A percentile compares a stretch with the other conserved stretches of the same genome.
Evolutionary conservation across 2,888 invertebrate species (phyloP).

Genomic region (Anthophora plumipes): DNA sequence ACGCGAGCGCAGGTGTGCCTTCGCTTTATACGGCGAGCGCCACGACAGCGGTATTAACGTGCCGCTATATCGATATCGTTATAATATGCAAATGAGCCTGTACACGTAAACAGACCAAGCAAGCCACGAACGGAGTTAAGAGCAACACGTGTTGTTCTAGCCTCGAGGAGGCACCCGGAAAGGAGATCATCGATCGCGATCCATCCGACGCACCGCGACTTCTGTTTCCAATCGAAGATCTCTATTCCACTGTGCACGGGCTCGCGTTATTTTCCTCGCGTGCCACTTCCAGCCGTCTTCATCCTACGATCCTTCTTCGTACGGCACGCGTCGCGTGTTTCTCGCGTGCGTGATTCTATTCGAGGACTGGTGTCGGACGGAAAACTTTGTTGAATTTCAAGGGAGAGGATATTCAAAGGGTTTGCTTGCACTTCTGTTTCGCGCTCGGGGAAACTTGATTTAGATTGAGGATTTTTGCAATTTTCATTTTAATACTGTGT

Average conservation of each 20-base stretch:
- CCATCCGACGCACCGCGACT: conserved; percentile 44
- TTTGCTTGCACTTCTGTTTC: too few species aligned
- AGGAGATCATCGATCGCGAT: conserved; percentile 66
- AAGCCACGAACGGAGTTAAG: conserved; percentile 39
- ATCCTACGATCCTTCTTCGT: conserved; percentile 11
- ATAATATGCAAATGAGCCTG: conserved; percentile 76
- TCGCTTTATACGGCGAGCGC: conserved; percentile 67
- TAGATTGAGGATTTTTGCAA: background rate
- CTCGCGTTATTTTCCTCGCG: conserved; percentile 51
- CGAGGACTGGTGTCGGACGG: background rate
- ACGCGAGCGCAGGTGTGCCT: conserved; percentile 67
- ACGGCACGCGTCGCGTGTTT: conserved; percentile 33
- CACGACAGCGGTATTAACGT: conserved; percentile 72
- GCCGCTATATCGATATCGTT: conserved; percentile 77
- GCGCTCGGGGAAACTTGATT: too few species aligned
- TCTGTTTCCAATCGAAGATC: conserved; percentile 56
- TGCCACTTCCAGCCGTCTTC: conserved; percentile 34
- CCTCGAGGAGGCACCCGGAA: conserved; percentile 55
- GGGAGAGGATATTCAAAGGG: too few species aligned
- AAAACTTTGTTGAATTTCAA: too few species aligned
- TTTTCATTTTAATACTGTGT: too few species aligned
- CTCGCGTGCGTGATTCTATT: conserved; percentile 24
- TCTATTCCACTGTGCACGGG: conserved; percentile 34
- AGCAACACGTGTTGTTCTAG: conserved; percentile 60
- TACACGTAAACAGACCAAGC: conserved; percentile 13